Evolutionary conservation across 1,140 invertebrate species (phyloP), one percentile per base, ranked within the genome.

Genomic region (Drosophila mojavensis): DNA sequence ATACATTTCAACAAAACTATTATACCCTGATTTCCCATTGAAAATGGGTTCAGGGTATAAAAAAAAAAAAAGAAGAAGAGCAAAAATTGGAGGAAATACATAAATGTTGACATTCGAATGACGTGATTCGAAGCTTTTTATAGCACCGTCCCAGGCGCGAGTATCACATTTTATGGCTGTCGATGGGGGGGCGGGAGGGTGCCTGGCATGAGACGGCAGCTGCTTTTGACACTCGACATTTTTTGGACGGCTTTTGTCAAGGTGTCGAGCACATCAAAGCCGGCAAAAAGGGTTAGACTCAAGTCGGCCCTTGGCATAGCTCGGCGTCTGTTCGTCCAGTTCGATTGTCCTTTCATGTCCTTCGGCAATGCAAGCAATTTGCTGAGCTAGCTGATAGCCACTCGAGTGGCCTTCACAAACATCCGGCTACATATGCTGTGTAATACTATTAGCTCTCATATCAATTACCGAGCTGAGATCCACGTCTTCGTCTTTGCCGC

Each of bases 371-470:
- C 60, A 60, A 65, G 68, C 68, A 75, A 60, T 69, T 75, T 64
- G 67, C 43, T 47, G 43, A 9, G 43, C 30, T 50, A 9, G 33
- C 47, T 45, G 36, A 65, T 48, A 51, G 61, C 51, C 13, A 43
- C 51, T 50, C 36, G 61, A 73, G 48, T 56, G 26, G 62, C 47
- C 72, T 75, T 60, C 55, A 20, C 73, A 75, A 71, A 65, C 67
- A 75, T 54, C 50, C 59, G 41, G 15, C 41, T 33, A 54, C 71
- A 70, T 60, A 61, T 75, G 59, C 75, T 75, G 43, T 60, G 67
- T 79, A 61, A 75, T 74, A 67, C 78, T 81, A 86, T 86, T 82
- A 81, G 83, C 62, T 43, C 54, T 71, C 59, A 68, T 79, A 83
- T 88, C 79, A 88, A 89, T 88, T 88, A 89, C 78, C 48, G 4